Evolutionary conservation across 2,888 invertebrate genomes (phyloP).

Genomic region (Synanthedon formicaeformis): DNA sequence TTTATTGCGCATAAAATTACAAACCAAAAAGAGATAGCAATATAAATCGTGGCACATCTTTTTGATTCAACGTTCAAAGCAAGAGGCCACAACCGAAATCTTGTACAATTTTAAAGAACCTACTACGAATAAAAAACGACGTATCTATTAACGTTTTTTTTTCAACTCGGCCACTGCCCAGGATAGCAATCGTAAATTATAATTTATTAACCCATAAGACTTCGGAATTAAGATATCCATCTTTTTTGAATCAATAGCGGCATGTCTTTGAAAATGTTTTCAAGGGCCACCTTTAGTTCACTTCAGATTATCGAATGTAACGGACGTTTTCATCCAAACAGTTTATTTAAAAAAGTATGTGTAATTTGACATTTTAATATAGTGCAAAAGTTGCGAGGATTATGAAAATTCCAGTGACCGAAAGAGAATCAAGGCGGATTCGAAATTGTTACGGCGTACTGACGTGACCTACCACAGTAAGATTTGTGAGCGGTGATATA

Average conservation of each 20-base stretch:
- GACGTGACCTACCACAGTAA: slow-evolving; percentile 50
- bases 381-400: background rate
- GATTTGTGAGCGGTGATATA: slow-evolving; percentile 34
- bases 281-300: slow-evolving; percentile 29
- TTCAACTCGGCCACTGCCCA: slow-evolving; percentile 41
- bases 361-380: background rate
- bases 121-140: slow-evolving; percentile 52
- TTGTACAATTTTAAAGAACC: slow-evolving; percentile 37
- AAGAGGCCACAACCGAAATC: slow-evolving; percentile 27
- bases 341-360: too few species aligned
- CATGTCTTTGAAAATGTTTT: slow-evolving; percentile 40
- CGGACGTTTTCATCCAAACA: slow-evolving; percentile 27
- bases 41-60: slow-evolving; percentile 24
- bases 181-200: slow-evolving; percentile 63
- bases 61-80: background rate
- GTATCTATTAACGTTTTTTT: slow-evolving; percentile 62
- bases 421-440: slow-evolving; percentile 6
- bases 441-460: slow-evolving; percentile 25
- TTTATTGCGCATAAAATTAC: background rate
- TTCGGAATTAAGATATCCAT: slow-evolving; percentile 64
- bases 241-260: slow-evolving; percentile 45
- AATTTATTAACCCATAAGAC: slow-evolving; percentile 54
- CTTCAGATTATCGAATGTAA: slow-evolving; percentile 30
- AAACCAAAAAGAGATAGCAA: slow-evolving; percentile 40
- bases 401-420: background rate